Percentiles rank a stretch among this genome's conserved stretches.
phyloP scores from a whole-genome alignment of 2,797 vertebrate species.

The Salmo trutta region DNA sequence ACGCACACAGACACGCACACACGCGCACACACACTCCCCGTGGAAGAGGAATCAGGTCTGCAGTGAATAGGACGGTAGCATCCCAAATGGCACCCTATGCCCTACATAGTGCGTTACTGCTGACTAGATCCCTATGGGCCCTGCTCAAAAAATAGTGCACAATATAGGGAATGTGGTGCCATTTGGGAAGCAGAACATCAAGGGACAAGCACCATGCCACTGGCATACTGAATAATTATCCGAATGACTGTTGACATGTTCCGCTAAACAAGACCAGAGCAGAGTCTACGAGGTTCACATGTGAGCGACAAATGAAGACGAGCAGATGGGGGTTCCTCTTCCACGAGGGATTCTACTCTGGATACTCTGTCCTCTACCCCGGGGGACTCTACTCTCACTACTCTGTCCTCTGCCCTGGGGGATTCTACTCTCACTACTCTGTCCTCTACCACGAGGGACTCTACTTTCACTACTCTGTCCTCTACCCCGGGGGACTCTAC shows the following conservation, averaged over 20 bases:
- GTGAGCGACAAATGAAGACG: constrained; percentile 69
- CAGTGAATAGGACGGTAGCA: constrained; percentile 7
- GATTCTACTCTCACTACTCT: too few relatives aligned
- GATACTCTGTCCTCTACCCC: constrained; percentile 22
- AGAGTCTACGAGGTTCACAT: constrained; percentile 49
- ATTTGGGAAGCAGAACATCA: not conserved
- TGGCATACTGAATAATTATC: constrained; percentile 54
- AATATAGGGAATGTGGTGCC: not conserved
- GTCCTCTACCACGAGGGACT: not conserved
- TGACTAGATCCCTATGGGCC: not conserved
- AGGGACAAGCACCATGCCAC: constrained; percentile 34
- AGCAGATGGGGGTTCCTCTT: constrained; percentile 64
- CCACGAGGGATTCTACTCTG: constrained; percentile 26
- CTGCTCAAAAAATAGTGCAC: not conserved
- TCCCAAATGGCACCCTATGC: not conserved
- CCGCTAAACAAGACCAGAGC: constrained; percentile 58
- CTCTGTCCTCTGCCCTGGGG: not conserved
- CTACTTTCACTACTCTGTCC: too few relatives aligned
- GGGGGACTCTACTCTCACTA: not conserved
- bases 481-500: constrained; percentile 15
- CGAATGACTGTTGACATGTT: constrained; percentile 60
- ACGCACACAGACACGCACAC: constrained; percentile 23
- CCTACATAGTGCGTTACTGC: not conserved
- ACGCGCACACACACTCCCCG: constrained; percentile 30
- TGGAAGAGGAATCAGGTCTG: constrained; percentile 26